phyloP scores from a whole-genome alignment of 2,797 vertebrate genomes.

The Lycodopsis pacificus region DNA sequence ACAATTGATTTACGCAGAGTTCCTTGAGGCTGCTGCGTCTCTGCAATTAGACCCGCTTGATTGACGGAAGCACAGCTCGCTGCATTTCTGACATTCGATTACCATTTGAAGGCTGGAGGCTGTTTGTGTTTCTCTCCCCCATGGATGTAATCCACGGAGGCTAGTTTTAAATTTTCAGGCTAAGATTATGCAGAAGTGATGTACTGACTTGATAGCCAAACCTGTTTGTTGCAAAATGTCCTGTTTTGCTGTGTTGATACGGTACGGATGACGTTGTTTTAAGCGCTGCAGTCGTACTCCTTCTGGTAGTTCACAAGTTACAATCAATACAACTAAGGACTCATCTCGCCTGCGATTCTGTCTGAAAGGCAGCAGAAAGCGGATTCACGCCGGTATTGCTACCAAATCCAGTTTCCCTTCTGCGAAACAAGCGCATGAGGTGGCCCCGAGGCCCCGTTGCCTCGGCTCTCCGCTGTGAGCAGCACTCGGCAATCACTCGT shows the following conservation, averaged over 20 bases:
- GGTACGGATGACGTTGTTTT: too few species aligned
- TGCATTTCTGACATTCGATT: slow-evolving; percentile 6
- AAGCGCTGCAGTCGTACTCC: too few species aligned
- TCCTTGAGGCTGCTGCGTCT: background rate
- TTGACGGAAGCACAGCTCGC: background rate
- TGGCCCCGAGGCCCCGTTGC: slow-evolving; percentile 21
- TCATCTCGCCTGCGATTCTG: background rate
- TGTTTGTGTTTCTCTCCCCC: background rate
- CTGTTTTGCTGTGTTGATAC: background rate
- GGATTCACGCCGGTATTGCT: background rate
- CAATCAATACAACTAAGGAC: background rate
- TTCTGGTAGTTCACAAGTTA: background rate
- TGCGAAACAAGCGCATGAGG: slow-evolving; percentile 39
- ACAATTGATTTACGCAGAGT: background rate
- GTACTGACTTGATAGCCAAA: background rate
- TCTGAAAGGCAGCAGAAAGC: slow-evolving; percentile 25
- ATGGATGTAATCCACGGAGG: background rate
- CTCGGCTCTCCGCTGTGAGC: slow-evolving; percentile 46
- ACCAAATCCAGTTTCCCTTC: slow-evolving; percentile 11
- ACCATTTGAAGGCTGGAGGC: background rate
- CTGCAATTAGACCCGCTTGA: slow-evolving; percentile 9
- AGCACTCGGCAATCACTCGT: slow-evolving; percentile 65
- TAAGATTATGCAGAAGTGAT: background rate
- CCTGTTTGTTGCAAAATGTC: background rate
- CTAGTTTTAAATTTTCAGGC: background rate